These are phyloP conservation scores for Sebastes flavidus DNA, from an alignment of 2,797 vertebrate species.

Conservation along the genomic window DNA sequence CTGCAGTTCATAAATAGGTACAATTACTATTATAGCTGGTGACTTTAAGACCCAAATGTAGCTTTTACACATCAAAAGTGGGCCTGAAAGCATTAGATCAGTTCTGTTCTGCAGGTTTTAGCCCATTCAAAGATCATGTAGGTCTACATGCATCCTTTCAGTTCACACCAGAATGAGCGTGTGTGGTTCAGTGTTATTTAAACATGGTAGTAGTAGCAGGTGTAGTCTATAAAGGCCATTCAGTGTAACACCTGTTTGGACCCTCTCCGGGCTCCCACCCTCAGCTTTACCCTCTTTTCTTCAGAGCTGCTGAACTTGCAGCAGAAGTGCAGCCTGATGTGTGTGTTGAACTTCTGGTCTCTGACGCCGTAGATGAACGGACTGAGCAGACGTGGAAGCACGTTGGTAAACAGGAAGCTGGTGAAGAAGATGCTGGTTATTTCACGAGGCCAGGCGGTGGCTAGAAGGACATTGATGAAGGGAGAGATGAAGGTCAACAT, in stretches of 20 bases:
- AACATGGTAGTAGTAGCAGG: too few relatives aligned
- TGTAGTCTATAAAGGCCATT: background rate
- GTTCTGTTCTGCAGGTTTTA: too few relatives aligned
- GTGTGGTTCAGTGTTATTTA: too few relatives aligned
- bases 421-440: conserved; percentile 34
- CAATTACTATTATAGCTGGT: too few relatives aligned
- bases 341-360: conserved; percentile 63
- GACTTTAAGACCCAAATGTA: too few relatives aligned
- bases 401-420: conserved; percentile 48
- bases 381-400: conserved; percentile 70
- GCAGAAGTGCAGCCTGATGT: conserved; percentile 39
- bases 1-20: too few relatives aligned
- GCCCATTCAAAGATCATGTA: too few relatives aligned
- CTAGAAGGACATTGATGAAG: background rate
- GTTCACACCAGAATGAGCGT: too few relatives aligned
- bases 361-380: conserved; percentile 73
- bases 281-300: background rate
- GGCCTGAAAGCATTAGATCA: too few relatives aligned
- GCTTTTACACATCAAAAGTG: too few relatives aligned
- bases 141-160: too few relatives aligned
- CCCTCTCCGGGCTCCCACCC: accelerated
- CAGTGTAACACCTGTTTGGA: background rate
- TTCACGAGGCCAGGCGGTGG: conserved; percentile 12
- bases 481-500: conserved; percentile 58
- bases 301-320: background rate